Conservation (phyloP, 2,888 invertebrate species). For the Nebria salina region DNA sequence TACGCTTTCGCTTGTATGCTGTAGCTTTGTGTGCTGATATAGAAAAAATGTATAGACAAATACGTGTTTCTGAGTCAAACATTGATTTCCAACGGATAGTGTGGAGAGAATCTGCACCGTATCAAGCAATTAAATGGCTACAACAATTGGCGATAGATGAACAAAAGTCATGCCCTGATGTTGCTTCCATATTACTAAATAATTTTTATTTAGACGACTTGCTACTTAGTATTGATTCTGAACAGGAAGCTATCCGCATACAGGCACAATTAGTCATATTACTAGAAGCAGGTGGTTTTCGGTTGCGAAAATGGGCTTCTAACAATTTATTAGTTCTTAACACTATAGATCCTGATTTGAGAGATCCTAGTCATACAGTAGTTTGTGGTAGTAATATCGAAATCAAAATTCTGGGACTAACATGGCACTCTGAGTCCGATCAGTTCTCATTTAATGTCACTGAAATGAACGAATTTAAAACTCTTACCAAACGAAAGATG, state of each 20-base stretch:
- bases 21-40: no score
- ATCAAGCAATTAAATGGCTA: slow-evolving; percentile 48
- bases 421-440: no score
- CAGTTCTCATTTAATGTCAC: no score
- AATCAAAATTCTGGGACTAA: no score
- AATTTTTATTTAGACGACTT: slow-evolving; percentile 28
- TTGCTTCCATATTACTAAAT: slow-evolving; percentile 25
- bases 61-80: no score
- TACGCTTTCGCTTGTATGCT: no score
- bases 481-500: no score
- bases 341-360: slow-evolving; percentile 17
- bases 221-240: slow-evolving; percentile 38
- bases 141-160: slow-evolving; percentile 48
- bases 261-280: slow-evolving; percentile 38
- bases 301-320: slow-evolving; percentile 47
- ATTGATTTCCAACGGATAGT: slow-evolving; percentile 52
- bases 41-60: no score
- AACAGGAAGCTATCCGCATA: slow-evolving; percentile 39
- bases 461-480: no score
- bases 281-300: slow-evolving; percentile 39
- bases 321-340: no score
- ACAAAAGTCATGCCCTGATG: slow-evolving; percentile 41
- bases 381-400: no score
- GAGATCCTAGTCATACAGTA: no score
- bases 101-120: slow-evolving; percentile 52